These are phyloP conservation scores for Leucania comma DNA, from an alignment of 2,888 invertebrate species.

Conservation along the genomic window DNA sequence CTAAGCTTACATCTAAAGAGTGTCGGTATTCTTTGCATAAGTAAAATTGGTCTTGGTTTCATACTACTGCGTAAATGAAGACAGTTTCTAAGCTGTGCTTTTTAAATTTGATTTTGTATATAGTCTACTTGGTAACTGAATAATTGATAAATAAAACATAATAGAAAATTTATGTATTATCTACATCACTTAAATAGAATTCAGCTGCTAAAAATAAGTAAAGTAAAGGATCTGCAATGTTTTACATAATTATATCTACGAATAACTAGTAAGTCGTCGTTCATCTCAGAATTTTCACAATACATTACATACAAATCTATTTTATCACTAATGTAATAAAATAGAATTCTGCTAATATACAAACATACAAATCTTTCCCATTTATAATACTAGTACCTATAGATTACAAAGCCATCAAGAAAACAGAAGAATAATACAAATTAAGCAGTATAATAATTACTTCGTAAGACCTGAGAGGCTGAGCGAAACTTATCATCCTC, in stretches of 20 bases:
- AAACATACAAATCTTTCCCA: no score
- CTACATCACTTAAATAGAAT: no score
- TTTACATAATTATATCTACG: not conserved
- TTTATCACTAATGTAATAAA: no score
- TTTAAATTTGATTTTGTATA: conserved; percentile 8
- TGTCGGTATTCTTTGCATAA: conserved; percentile 43
- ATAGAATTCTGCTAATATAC: no score
- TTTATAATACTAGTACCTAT: no score
- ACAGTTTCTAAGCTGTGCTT: conserved; percentile 7
- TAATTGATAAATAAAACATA: not conserved
- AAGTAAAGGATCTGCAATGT: not conserved
- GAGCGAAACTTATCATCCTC: conserved; percentile 29
- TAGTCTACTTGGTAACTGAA: not conserved
- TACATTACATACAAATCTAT: no score
- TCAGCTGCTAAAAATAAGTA: no score
- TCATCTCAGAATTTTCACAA: no score
- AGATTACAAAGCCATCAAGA: conserved; percentile 6
- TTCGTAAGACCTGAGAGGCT: conserved; percentile 13
- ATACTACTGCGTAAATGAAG: conserved; percentile 11
- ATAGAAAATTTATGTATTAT: no score
- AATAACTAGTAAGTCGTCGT: no score
- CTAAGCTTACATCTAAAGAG: conserved; percentile 42
- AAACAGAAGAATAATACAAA: conserved; percentile 17
- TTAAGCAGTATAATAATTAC: conserved; percentile 24
- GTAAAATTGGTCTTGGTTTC: conserved; percentile 33